phyloP scores from a whole-genome alignment of 1,140 invertebrate genomes.

The Drosophila bocki region DNA sequence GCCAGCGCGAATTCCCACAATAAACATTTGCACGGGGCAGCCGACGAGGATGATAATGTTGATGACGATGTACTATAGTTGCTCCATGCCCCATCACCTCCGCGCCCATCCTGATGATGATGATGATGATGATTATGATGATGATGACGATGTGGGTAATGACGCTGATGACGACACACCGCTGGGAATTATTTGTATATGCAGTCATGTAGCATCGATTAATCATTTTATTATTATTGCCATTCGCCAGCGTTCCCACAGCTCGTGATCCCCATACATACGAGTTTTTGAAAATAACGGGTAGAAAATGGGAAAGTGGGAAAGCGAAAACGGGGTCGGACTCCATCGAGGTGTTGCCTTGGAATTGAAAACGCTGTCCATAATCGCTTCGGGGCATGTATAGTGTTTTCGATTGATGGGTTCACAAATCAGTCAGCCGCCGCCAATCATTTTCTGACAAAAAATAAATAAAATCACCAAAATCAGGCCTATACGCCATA shows the following conservation, averaged over 20 bases:
- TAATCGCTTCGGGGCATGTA: slow-evolving; percentile 27
- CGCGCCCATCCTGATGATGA: slow-evolving; percentile 10
- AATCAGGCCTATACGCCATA: neutral
- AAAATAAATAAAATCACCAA: neutral
- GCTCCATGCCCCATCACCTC: slow-evolving; percentile 6
- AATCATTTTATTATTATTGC: slow-evolving; percentile 83
- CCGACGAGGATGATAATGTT: slow-evolving; percentile 61
- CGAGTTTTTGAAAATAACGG: slow-evolving; percentile 26
- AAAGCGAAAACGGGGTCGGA: neutral
- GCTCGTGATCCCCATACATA: slow-evolving; percentile 78
- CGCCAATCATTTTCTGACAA: neutral
- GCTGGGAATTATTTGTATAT: slow-evolving; percentile 82
- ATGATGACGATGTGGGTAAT: slow-evolving; percentile 57
- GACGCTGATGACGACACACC: slow-evolving; percentile 74
- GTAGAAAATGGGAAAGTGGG: neutral
- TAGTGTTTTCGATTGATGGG: slow-evolving; percentile 15
- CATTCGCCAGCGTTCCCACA: slow-evolving; percentile 74
- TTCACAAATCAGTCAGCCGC: slow-evolving; percentile 12
- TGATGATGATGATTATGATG: slow-evolving; percentile 37
- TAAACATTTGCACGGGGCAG: slow-evolving; percentile 76
- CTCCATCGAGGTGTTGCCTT: neutral
- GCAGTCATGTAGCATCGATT: slow-evolving; percentile 83
- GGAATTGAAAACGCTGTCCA: slow-evolving; percentile 31
- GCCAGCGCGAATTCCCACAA: slow-evolving; percentile 76
- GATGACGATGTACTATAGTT: slow-evolving; percentile 52